Percentiles rank a stretch among this genome's conserved stretches.
phyloP scores from a whole-genome alignment of 2,113 vertebrate species.

The Psammodynastes pulverulentus region DNA sequence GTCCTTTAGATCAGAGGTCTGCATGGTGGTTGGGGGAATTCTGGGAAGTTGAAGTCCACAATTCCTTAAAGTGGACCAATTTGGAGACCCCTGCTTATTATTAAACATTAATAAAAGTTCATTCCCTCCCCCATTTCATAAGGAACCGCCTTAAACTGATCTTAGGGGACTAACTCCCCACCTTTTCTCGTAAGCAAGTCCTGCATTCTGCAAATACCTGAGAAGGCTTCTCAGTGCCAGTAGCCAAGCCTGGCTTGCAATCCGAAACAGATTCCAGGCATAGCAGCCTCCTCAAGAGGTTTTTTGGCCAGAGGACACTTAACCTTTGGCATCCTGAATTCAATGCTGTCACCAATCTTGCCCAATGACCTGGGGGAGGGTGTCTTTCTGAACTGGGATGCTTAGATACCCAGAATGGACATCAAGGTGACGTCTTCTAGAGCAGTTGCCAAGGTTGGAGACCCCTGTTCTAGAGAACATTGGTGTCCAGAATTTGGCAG shows the following conservation, averaged over 20 bases:
- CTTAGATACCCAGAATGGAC: neutral
- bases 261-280: constrained; percentile 5
- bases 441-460: too few species aligned
- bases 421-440: neutral
- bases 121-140: neutral
- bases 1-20: neutral
- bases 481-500: neutral
- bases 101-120: neutral
- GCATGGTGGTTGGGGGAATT: neutral
- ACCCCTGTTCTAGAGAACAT: neutral
- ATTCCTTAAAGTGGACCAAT: neutral
- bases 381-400: neutral
- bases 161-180: neutral
- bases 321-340: constrained; percentile 50
- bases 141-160: neutral
- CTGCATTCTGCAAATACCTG: constrained; percentile 33
- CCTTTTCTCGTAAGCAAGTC: neutral
- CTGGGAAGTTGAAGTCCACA: neutral
- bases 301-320: neutral
- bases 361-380: neutral
- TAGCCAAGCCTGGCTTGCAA: fast-evolving
- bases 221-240: neutral
- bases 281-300: neutral
- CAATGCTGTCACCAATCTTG: fast-evolving
- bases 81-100: neutral